Evolutionary conservation across 2,113 vertebrate species (phyloP), one percentile per base, ranked within the genome.

Genomic region (Silurus glanis): DNA sequence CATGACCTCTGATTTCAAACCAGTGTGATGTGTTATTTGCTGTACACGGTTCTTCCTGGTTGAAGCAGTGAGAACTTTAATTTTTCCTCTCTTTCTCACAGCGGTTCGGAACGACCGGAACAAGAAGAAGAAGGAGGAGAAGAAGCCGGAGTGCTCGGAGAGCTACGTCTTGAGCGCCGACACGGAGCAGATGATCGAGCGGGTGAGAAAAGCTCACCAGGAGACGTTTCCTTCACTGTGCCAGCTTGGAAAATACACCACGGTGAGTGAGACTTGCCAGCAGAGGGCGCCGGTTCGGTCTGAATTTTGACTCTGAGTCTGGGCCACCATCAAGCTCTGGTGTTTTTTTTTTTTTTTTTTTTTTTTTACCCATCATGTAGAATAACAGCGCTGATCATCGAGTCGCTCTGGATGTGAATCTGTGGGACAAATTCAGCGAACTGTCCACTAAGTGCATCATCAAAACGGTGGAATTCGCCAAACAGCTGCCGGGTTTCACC

Each of bases 101-200:
- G 94, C 94, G 84, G 94, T 95, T 37, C 88, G 94, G 51, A 94
- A 95, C 5, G 94, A 95, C 89, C 80, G 94, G 49, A 92, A 92
- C 23, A 95, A 95, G 88, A 94, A 94, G 90, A 95, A 94, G 88
- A 94, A 94, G 89, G 94, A 95, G 12, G 93, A 94, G 84, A 93
- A 91, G 90, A 91, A 91, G 85, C 90, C 49, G 59, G 89, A 37
- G 13, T 92, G 91, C 28, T 56, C 93, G 0, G 97, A 98, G 94
- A 95, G 94, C 92, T 97, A 97, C 88, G 93, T 96, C 17, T 90
- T 99, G 91, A 97, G 96, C 0, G 95, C 97, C 0, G 97, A 99
- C 91, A 97, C 96, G 1, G 97, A 97, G 93, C 94, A 96, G 92
- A 97, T 99, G 90, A 97, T 99, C 0, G 97, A 97, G 90, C 95